Percentiles rank a stretch among this genome's conserved stretches.
Conservation (phyloP, 2,888 invertebrate genomes). For the Aproaerema taeniolella region DNA sequence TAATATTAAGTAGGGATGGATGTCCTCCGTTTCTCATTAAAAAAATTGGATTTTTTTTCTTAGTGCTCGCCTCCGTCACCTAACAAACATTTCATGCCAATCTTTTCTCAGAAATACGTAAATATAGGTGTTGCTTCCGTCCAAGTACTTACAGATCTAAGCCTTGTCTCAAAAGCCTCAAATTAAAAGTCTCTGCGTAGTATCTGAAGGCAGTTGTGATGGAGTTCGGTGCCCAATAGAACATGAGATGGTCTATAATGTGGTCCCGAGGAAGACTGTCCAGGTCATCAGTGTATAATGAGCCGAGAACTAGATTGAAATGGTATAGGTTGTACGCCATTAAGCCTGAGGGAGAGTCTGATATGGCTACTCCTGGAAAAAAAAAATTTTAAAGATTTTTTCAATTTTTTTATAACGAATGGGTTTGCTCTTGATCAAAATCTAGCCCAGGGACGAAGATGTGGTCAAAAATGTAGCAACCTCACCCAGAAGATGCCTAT, state of each 20-base stretch:
- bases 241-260: constrained; percentile 86
- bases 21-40: too few species aligned
- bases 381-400: not conserved
- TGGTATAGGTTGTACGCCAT: constrained; percentile 91
- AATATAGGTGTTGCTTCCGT: too few species aligned
- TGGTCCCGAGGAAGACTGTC: constrained; percentile 66
- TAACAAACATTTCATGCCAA: too few species aligned
- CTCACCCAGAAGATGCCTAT: too few species aligned
- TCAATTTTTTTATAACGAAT: too few species aligned
- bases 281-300: not conserved
- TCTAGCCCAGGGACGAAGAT: too few species aligned
- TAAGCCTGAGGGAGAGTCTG: constrained; percentile 87
- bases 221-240: constrained; percentile 84
- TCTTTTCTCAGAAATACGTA: too few species aligned
- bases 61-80: too few species aligned
- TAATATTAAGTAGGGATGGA: too few species aligned
- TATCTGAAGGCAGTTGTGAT: constrained; percentile 82
- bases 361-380: constrained; percentile 78
- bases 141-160: not conserved
- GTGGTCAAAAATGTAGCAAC: too few species aligned
- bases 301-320: constrained; percentile 53
- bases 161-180: constrained; percentile 16
- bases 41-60: too few species aligned
- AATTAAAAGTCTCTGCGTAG: constrained; percentile 74
- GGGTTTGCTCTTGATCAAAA: too few species aligned